phyloP scores from a whole-genome alignment of 2,113 vertebrate genomes.

The Pomatostomus ruficeps region DNA sequence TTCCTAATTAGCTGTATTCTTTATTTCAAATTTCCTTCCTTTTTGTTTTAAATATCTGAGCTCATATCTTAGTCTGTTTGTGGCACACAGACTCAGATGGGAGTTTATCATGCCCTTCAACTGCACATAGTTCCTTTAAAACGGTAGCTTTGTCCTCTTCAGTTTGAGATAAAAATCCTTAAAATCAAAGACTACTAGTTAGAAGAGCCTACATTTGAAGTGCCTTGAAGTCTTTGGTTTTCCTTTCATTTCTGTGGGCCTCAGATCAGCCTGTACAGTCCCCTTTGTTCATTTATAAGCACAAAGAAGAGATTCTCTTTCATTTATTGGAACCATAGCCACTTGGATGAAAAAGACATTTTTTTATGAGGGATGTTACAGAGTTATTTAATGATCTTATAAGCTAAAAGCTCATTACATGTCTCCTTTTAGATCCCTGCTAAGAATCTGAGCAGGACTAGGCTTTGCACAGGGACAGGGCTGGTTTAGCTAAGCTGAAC shows the following conservation, averaged over 20 bases:
- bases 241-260: constrained; percentile 32
- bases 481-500: neutral
- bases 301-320: constrained; percentile 38
- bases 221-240: constrained; percentile 18
- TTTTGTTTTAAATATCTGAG: neutral
- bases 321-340: neutral
- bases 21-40: neutral
- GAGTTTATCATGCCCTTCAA: neutral
- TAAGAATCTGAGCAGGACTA: neutral
- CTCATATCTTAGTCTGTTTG: neutral
- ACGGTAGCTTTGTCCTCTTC: neutral
- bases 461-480: neutral
- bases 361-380: neutral
- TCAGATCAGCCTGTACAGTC: neutral
- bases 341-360: neutral
- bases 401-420: neutral
- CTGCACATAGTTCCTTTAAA: neutral
- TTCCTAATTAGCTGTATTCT: neutral
- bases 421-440: neutral
- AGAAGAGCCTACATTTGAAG: constrained; percentile 28
- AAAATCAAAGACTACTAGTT: constrained; percentile 45
- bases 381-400: constrained; percentile 1
- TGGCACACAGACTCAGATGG: neutral
- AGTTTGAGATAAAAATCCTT: constrained; percentile 43
- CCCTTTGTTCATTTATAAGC: constrained; percentile 41